Evolutionary conservation across 2,113 vertebrate genomes (phyloP), one percentile per base, ranked within the genome.

Genomic region (Pteropus alecto): DNA sequence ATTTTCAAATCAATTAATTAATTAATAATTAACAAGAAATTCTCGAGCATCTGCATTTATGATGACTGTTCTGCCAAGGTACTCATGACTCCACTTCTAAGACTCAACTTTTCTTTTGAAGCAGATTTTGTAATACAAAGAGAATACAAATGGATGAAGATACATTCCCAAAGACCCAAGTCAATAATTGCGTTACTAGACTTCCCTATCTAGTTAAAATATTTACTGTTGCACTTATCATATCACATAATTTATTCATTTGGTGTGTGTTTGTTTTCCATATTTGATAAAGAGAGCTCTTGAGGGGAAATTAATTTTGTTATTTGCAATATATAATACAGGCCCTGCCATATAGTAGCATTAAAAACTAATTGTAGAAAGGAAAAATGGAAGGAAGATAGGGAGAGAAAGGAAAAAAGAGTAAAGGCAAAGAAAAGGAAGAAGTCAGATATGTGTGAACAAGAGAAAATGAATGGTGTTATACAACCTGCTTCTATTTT

Each of bases 51-150:
- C 10, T 68, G 14, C 51, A 48, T 63, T 43, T 60, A 54, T 63
- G 51, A 70, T 70, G 65, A 78, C 28, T 46, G 21, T 10, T 38
- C 63, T 70, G 43, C 60, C 54, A 70, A 65, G 0, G 6, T 58
- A 67, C 3, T n/a, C 73, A n/a, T 3, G 16, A 63, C 24, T 78
- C 18, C 26, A 14, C 35, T 58, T 73, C 58, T 81, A 41, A 93
- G 38, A 60, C 16, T 74, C 16, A 87, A 60, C 4, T 76, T 87
- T 67, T 83, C 15, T 68, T 92, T 85, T 56, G 38, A 38, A 38
- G 38, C 38, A 93, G 26, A 48, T 63, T 90, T 85, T 83, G 10
- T 33, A 35, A 71, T 71, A 79, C 38, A 78, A 95, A 83, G 16
- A 79, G 22, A 93, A 74, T 24, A 93, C 5, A 46, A 10, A 22